Evolutionary conservation across 2,888 invertebrate genomes (phyloP), one percentile per base, ranked within the genome.

Genomic region (Melinopterus prodromus): DNA sequence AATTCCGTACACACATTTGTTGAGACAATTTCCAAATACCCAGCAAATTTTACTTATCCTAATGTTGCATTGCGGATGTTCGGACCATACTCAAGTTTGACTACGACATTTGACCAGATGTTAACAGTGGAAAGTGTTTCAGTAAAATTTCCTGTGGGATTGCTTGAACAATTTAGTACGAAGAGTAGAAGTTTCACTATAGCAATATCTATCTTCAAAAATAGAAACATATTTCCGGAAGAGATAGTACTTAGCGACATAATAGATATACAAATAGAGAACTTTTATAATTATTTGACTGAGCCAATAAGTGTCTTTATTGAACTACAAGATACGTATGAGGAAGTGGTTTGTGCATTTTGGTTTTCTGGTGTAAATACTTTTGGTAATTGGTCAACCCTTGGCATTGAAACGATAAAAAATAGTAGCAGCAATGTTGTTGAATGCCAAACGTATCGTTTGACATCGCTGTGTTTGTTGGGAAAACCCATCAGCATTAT

Each of bases 1-100:
- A 71, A 80, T 70, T 78, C 80, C 6, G 74, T 77, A n/a, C 75
- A 80, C 69, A 72, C 6, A 38, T 80, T 80, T 37, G 69, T 79
- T 16, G 78, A 78, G 35, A 74, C 53, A 15, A 14, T 6, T 5
- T 71, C 16, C 26, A 1, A 26, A 6, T 71, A 15, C 14, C 35
- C 71, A 12, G 16, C 35, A 16, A 71, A 71, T 71, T 15, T 71
- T 14, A 15, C 71, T 26, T 26, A 26, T 26, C 26, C 26, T 15
- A 71, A 15, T 6, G 9, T 71, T 12, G 71, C n/a, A 12, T 15
- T 71, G 12, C 26, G 35, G 14, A 15, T 71, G 4, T 15, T 71
- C 16, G 71, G 35, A 16, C 71, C 71, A 15, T 12, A 71, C 12
- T 26, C 26, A 26, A 26, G 3, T 26, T 26, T 26, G 26, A 26